Percentiles rank a stretch among this genome's conserved stretches.
Conservation (phyloP, 2,888 invertebrate species). For the Rhyacophila evoluta region DNA sequence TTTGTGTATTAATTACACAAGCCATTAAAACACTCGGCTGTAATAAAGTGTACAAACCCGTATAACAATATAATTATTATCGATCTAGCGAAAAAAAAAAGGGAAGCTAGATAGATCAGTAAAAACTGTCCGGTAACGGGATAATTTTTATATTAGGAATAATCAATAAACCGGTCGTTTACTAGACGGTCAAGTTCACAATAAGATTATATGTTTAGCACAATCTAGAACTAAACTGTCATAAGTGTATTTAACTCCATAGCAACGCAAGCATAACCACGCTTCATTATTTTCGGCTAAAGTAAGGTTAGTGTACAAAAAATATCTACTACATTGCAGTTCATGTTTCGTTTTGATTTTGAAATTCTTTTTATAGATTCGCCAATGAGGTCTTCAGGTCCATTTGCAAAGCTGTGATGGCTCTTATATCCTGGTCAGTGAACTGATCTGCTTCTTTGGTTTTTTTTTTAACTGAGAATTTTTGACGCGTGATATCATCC, state of each 20-base stretch:
- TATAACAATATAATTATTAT: neutral
- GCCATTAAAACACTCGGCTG: neutral
- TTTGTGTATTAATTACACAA: neutral
- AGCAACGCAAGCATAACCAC: too few relatives aligned
- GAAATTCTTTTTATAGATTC: neutral
- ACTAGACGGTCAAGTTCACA: constrained; percentile 11
- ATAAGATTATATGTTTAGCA: neutral
- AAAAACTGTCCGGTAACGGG: neutral
- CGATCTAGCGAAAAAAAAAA: neutral
- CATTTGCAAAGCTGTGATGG: neutral
- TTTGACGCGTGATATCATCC: constrained; percentile 28
- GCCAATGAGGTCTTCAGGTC: neutral
- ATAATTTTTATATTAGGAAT: neutral
- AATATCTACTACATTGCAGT: too few relatives aligned
- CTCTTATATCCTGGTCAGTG: constrained; percentile 39
- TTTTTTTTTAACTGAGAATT: neutral
- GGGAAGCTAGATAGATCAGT: neutral
- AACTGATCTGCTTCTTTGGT: constrained; percentile 33
- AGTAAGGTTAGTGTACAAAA: too few relatives aligned
- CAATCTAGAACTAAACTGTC: neutral
- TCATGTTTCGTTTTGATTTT: neutral
- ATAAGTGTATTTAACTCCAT: neutral
- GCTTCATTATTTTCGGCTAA: too few relatives aligned
- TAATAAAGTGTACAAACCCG: too few relatives aligned
- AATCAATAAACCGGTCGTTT: neutral